Conservation (phyloP, 2,113 vertebrate genomes). For the Aphyosemion australe region DNA sequence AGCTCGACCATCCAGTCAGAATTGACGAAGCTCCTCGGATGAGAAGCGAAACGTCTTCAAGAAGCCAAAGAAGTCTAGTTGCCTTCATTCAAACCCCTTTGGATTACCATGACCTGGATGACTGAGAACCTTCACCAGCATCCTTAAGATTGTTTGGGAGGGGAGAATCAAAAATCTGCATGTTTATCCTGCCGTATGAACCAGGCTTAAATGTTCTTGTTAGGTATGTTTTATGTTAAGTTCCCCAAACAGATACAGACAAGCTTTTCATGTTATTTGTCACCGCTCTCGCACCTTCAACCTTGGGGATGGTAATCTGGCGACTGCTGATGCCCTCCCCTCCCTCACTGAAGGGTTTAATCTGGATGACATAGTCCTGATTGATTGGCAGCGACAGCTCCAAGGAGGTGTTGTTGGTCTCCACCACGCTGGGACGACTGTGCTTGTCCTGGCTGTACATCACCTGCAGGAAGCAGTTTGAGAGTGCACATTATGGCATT, state of each 20-base stretch:
- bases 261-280: neutral
- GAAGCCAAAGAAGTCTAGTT: no score
- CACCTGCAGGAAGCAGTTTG: slow-evolving; percentile 79
- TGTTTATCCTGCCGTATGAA: no score
- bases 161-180: no score
- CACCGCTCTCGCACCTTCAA: slow-evolving; percentile 66
- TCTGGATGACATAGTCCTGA: slow-evolving; percentile 94
- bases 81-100: no score
- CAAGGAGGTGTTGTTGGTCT: slow-evolving; percentile 93
- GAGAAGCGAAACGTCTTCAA: no score
- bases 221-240: neutral
- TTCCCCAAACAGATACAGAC: neutral
- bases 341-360: slow-evolving; percentile 93
- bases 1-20: no score
- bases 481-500: neutral
- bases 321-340: slow-evolving; percentile 93
- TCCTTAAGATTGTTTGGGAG: no score
- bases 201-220: neutral
- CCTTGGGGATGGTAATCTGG: slow-evolving; percentile 92
- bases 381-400: slow-evolving; percentile 91
- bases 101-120: no score
- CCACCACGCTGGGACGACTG: slow-evolving; percentile 86
- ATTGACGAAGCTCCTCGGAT: no score
- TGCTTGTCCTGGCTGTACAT: slow-evolving; percentile 92
- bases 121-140: no score